Conservation (phyloP, 2,888 invertebrate species). For the Lasius fuliginosus region DNA sequence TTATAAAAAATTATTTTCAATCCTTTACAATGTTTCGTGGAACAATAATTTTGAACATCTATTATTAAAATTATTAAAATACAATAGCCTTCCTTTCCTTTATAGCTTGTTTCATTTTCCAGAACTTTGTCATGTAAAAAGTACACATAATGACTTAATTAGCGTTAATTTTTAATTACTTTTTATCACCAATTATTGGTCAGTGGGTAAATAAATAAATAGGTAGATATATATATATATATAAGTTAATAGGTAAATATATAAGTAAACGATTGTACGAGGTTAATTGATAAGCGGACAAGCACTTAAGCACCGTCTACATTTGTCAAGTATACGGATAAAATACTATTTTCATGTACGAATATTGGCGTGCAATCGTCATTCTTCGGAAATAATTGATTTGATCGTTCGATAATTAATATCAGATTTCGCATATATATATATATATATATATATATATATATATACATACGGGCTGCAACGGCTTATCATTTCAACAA, state of each 20-base stretch:
- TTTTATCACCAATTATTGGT: slow-evolving; percentile 35
- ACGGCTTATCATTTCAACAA: background rate
- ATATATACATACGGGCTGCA: slow-evolving; percentile 19
- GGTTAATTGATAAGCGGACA: slow-evolving; percentile 42
- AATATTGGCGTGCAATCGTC: slow-evolving; percentile 17
- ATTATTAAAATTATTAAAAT: background rate
- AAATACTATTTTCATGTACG: slow-evolving; percentile 49
- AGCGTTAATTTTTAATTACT: background rate
- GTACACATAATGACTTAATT: background rate
- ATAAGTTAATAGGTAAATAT: slow-evolving; percentile 37
- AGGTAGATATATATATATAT: slow-evolving; percentile 30
- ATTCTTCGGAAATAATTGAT: slow-evolving; percentile 5
- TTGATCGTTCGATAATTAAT: slow-evolving; percentile 28
- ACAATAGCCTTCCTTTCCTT: background rate
- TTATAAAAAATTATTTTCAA: background rate
- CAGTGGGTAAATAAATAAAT: slow-evolving; percentile 24
- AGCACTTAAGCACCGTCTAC: slow-evolving; percentile 51
- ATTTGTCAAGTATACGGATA: slow-evolving; percentile 44
- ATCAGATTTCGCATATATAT: slow-evolving; percentile 25
- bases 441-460: background rate
- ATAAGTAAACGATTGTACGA: slow-evolving; percentile 36
- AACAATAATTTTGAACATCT: background rate
- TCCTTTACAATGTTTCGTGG: background rate
- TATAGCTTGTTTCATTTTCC: background rate
- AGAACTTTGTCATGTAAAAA: background rate